A percentile compares a stretch with the other conserved stretches of the same genome.
phyloP scores from a whole-genome alignment of 1,140 invertebrate genomes.

The Trichonephila inaurata region DNA sequence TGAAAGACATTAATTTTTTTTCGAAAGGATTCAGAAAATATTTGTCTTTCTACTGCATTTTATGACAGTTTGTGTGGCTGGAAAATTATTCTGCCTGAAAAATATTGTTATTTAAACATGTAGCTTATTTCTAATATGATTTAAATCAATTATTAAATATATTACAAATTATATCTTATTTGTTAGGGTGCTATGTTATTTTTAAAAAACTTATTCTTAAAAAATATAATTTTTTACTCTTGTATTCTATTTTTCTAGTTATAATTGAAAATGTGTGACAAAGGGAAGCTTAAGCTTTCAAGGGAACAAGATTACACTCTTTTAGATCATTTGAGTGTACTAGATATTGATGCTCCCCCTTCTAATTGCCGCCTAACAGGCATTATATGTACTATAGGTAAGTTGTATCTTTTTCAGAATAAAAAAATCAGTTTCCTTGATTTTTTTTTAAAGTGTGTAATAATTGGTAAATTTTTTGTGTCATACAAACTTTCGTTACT shows the following conservation, averaged over 20 bases:
- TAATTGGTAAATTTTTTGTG: no score
- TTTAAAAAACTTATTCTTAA: no score
- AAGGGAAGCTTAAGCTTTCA: not conserved
- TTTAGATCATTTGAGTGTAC: constrained; percentile 94
- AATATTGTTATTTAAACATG: no score
- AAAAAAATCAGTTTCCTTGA: no score
- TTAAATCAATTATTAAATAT: not conserved
- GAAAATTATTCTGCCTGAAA: no score
- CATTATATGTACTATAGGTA: constrained; percentile 99
- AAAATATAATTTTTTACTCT: not conserved
- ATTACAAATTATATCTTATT: not conserved
- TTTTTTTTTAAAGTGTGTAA: no score
- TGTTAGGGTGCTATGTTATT: not conserved
- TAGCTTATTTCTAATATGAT: not conserved
- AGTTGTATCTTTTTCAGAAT: constrained; percentile 78
- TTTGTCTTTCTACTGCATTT: no score
- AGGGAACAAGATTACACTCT: constrained; percentile 67
- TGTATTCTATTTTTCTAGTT: not conserved
- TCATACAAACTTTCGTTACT: no score
- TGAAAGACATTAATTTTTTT: not conserved
- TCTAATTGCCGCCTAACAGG: constrained; percentile 93
- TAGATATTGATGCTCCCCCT: constrained; percentile 94
- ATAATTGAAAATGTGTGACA: constrained; percentile 34
- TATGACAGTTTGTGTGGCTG: no score
- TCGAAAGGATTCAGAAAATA: not conserved